Conservation (phyloP, 2,888 invertebrate genomes). For the Acanthosepion esculentum region DNA sequence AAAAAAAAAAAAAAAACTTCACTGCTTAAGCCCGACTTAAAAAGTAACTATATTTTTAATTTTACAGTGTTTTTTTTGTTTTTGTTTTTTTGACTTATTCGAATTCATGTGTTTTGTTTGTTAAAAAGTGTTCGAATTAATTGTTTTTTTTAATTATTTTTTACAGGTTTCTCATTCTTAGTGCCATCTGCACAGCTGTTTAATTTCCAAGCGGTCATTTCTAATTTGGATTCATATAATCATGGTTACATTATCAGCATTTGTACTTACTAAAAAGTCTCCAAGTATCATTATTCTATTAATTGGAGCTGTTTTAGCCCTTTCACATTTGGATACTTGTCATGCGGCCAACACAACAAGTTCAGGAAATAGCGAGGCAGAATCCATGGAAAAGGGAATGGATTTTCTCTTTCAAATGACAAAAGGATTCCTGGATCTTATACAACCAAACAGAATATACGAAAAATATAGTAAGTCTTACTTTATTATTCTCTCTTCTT, state of each 20-base stretch:
- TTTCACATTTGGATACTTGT: background rate
- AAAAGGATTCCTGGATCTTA: slow-evolving; percentile 63
- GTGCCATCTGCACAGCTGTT: background rate
- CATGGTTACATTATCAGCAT: background rate
- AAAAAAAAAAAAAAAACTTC: background rate
- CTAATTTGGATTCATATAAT: background rate
- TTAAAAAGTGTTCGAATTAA: background rate
- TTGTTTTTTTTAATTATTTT: background rate
- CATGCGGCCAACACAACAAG: background rate
- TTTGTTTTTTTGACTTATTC: no score
- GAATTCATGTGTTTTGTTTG: no score
- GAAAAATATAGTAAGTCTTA: slow-evolving; percentile 47
- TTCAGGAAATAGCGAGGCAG: slow-evolving; percentile 47
- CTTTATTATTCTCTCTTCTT: background rate
- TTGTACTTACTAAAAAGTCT: background rate
- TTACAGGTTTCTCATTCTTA: background rate
- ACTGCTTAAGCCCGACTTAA: background rate
- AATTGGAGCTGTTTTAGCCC: background rate
- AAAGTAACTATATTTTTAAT: background rate
- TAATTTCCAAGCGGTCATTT: background rate
- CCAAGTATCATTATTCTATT: background rate
- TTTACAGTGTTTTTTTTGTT: no score
- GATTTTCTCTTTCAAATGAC: slow-evolving; percentile 62
- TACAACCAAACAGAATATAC: slow-evolving; percentile 60
- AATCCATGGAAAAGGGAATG: slow-evolving; percentile 64